These are phyloP conservation scores for Caenorhabditis sp. DNA, from an alignment of 2,888 invertebrate species.

Conservation along the genomic window DNA sequence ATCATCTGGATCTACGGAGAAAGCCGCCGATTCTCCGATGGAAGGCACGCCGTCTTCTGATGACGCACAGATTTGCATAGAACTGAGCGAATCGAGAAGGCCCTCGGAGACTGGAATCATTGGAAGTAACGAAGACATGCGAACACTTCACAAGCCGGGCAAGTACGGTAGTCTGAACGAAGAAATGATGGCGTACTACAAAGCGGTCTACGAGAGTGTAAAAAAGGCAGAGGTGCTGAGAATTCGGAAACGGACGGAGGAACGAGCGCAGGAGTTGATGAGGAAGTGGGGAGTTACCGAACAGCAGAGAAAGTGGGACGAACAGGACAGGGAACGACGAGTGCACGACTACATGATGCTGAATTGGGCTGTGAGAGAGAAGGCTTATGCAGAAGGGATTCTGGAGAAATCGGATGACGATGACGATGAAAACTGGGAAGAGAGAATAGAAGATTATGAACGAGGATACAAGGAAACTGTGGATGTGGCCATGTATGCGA, in stretches of 20 bases:
- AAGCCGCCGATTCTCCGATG: too few species aligned
- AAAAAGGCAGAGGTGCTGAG: too few species aligned
- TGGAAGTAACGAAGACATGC: too few species aligned
- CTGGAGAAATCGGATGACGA: neutral
- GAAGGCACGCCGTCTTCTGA: too few species aligned
- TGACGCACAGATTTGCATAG: neutral
- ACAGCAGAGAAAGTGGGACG: neutral
- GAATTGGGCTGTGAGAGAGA: neutral
- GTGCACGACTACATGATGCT: constrained; percentile 23
- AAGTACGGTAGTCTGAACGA: neutral
- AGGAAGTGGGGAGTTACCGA: constrained; percentile 9
- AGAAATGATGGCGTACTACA: constrained; percentile 6
- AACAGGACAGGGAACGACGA: constrained; percentile 15
- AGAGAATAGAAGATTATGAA: neutral
- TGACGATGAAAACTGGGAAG: neutral
- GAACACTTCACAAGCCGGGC: too few species aligned
- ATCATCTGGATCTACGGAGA: too few species aligned
- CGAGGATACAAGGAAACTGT: neutral
- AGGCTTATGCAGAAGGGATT: neutral
- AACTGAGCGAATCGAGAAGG: neutral
- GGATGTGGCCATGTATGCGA: constrained; percentile 1
- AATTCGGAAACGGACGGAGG: too few species aligned
- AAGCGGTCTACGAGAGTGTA: neutral
- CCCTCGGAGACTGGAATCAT: too few species aligned
- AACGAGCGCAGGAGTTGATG: neutral